phyloP scores from a whole-genome alignment of 2,797 vertebrate genomes.

The Enteromius thamalakanensis region DNA sequence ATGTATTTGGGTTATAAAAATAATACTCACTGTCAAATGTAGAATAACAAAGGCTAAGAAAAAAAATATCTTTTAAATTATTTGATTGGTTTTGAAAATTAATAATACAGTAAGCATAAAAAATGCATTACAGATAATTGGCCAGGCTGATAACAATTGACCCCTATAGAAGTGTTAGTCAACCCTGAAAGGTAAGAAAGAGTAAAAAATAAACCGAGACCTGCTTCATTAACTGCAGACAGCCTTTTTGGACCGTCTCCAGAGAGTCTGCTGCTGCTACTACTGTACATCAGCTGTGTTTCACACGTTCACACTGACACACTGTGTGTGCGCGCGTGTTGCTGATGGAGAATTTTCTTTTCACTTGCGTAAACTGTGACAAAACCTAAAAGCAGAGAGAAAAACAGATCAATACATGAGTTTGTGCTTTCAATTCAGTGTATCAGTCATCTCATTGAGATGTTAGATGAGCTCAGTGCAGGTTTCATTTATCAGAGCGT shows the following conservation, averaged over 20 bases:
- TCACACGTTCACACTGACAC: not conserved
- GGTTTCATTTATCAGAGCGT: not conserved
- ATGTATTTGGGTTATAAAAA: not conserved
- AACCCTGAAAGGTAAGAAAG: too few species aligned
- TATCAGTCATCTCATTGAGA: not conserved
- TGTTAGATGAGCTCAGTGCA: not conserved
- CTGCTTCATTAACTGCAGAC: not conserved
- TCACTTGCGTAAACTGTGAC: not conserved
- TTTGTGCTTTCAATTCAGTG: not conserved
- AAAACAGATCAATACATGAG: not conserved
- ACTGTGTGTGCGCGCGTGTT: not conserved
- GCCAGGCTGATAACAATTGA: not conserved
- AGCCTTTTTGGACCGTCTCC: not conserved
- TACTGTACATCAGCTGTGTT: not conserved
- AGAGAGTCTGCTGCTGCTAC: not conserved
- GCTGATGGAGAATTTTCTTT: not conserved
- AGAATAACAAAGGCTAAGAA: not conserved
- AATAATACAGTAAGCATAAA: not conserved
- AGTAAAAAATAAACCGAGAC: not conserved
- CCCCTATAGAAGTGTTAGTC: not conserved
- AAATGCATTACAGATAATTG: not conserved
- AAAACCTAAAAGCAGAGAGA: not conserved
- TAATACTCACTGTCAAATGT: too few species aligned
- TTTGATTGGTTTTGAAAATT: not conserved
- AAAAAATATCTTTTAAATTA: too few species aligned